phyloP scores from a whole-genome alignment of 2,113 vertebrate species.

The Meleagris gallopavo region DNA sequence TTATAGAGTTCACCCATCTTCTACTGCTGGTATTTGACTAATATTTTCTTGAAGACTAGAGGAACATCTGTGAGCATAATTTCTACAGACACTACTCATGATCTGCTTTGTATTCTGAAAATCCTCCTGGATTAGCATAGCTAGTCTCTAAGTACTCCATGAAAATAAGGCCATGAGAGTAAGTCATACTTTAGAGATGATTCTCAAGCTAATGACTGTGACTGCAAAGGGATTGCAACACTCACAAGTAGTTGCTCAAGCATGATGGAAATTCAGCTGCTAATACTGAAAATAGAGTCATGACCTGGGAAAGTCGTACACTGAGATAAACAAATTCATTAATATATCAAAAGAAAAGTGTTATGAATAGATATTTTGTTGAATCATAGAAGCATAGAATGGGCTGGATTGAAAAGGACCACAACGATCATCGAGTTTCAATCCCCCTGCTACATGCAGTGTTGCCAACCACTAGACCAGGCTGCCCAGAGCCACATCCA shows the following conservation, averaged over 20 bases:
- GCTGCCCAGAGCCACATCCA: too few species aligned
- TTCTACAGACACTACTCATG: rapidly evolving
- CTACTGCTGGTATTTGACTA: not conserved
- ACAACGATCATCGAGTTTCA: too few species aligned
- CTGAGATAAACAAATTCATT: not conserved
- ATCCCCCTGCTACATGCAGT: too few species aligned
- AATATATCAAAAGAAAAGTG: not conserved
- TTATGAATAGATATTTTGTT: not conserved
- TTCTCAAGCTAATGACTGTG: not conserved
- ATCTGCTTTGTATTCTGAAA: not conserved
- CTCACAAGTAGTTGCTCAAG: not conserved
- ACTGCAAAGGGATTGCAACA: not conserved
- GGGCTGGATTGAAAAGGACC: too few species aligned
- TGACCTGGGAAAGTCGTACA: not conserved
- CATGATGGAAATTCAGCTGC: not conserved
- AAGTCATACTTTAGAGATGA: not conserved
- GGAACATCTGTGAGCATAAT: not conserved
- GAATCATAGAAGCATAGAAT: not conserved
- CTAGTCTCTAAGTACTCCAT: not conserved
- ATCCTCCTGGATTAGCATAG: not conserved
- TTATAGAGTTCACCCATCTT: not conserved
- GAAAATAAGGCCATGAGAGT: not conserved
- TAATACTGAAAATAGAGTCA: not conserved
- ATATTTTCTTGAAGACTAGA: not conserved
- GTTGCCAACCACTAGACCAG: too few species aligned